Conservation (phyloP, 2,888 invertebrate genomes). For the Serripes groenlandicus region DNA sequence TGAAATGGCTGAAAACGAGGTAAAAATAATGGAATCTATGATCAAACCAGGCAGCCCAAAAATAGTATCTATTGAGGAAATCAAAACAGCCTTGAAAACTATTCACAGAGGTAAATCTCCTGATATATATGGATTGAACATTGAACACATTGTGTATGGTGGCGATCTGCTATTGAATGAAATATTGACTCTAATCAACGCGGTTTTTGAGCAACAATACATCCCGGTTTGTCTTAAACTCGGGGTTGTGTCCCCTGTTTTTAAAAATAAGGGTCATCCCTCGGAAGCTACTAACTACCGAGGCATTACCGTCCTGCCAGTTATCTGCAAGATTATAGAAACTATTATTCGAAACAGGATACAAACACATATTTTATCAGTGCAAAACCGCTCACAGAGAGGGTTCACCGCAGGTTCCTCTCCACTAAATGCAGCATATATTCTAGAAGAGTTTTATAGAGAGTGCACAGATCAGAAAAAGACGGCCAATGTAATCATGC, state of each 20-base stretch:
- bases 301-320: constrained; percentile 26
- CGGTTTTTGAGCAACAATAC: constrained; percentile 4
- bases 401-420: constrained; percentile 30
- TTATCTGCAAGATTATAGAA: constrained; percentile 20
- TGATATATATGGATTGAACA: constrained; percentile 25
- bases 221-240: constrained; percentile 21
- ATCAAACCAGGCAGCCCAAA: background rate
- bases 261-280: constrained; percentile 25
- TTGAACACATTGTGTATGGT: constrained; percentile 35
- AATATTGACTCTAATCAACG: background rate
- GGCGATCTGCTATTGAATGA: background rate
- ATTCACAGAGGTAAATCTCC: constrained; percentile 45
- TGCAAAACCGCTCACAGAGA: constrained; percentile 9
- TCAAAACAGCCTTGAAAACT: constrained; percentile 16
- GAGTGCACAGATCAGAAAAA: background rate
- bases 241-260: constrained; percentile 35
- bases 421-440: constrained; percentile 23
- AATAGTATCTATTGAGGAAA: constrained; percentile 9
- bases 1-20: background rate
- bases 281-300: constrained; percentile 12
- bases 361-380: no score
- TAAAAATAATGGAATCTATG: background rate
- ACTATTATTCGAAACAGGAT: background rate
- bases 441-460: no score
- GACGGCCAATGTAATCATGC: no score